Base-by-base conservation (phyloP, 2,888 invertebrate species). In the Lithophane socia region DNA sequence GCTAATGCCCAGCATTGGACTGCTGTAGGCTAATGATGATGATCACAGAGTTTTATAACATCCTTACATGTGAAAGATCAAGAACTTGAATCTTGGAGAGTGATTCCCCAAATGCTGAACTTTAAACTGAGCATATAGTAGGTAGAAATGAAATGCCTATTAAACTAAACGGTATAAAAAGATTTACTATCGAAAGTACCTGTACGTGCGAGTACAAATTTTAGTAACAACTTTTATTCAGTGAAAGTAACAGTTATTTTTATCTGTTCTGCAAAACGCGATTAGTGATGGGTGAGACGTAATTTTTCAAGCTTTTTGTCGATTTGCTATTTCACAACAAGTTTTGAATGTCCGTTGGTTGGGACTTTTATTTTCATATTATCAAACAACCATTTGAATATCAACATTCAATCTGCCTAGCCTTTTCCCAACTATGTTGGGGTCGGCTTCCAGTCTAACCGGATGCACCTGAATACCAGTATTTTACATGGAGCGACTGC, bases 261-360 rank as follows among this genome's bases (percentile, higher is more conserved):
- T 74, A 65, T 72, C 85, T 72, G 80, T 75, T 37, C 75, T 67
- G 60, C 70, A 68, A 78, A 73, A 74, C 29, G 60, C 80, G 71
- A 86, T 86, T 86, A 72, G 86, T 76, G 60, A 82, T 76, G 87
- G 83, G 66, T 71, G 77, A 84, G 77, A 66, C 21, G 74, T 75
- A 76, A 86, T 86, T 86, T 82, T 86, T 86, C 82, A 86, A 82
- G 79, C 77, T 84, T 84, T 84, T 86, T 77, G 64, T 64, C 72
- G 52, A 78, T 74, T 75, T 64, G 37, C 29, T 74, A 60, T 86
- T 86, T 85, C 75, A 74, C 79, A 79, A 86, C 72, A 47, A 64
- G 73, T 68, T 63, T 80, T 80, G 21, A 67, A 75, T 71, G 72
- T 63, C 60, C 37, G 76, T 42, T 52, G 18, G 52, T 44, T 29